Conservation (phyloP, 2,888 invertebrate species). For the Trachelus troglodyta region DNA sequence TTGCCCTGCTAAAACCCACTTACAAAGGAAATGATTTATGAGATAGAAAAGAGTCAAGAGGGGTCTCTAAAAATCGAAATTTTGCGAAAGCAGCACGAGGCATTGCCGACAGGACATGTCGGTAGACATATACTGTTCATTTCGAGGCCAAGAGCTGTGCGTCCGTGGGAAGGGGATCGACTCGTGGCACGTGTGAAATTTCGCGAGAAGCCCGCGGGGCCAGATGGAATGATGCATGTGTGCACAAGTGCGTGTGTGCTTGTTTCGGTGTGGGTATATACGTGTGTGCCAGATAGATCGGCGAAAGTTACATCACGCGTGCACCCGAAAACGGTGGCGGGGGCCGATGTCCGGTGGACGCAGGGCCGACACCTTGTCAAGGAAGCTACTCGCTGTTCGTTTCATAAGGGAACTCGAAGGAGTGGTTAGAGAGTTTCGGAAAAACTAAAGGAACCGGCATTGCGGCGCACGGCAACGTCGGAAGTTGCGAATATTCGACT, state of each 20-base stretch:
- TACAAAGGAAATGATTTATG: not conserved
- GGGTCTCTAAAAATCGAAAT: not conserved
- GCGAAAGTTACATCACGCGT: constrained; percentile 42
- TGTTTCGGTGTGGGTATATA: constrained; percentile 12
- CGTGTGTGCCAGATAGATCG: constrained; percentile 31
- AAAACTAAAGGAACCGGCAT: constrained; percentile 27
- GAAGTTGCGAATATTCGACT: constrained; percentile 29
- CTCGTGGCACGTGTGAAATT: constrained; percentile 45
- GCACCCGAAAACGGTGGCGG: constrained; percentile 2
- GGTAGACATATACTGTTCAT: constrained; percentile 20
- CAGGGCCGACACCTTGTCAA: not conserved
- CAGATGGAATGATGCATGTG: not conserved
- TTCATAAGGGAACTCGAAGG: not conserved
- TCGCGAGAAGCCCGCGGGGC: constrained; percentile 30
- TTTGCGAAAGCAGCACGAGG: not conserved
- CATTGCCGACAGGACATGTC: not conserved
- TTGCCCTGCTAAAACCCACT: not conserved
- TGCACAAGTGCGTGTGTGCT: not conserved
- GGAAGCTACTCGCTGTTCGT: not conserved
- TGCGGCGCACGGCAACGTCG: constrained; percentile 38
- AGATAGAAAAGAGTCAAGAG: not conserved
- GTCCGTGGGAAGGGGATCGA: constrained; percentile 32
- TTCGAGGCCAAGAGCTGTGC: constrained; percentile 43
- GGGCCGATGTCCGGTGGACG: not conserved
- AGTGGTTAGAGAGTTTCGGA: constrained; percentile 15